phyloP scores from a whole-genome alignment of 2,113 vertebrate genomes.

The Nerophis lumbriciformis region DNA sequence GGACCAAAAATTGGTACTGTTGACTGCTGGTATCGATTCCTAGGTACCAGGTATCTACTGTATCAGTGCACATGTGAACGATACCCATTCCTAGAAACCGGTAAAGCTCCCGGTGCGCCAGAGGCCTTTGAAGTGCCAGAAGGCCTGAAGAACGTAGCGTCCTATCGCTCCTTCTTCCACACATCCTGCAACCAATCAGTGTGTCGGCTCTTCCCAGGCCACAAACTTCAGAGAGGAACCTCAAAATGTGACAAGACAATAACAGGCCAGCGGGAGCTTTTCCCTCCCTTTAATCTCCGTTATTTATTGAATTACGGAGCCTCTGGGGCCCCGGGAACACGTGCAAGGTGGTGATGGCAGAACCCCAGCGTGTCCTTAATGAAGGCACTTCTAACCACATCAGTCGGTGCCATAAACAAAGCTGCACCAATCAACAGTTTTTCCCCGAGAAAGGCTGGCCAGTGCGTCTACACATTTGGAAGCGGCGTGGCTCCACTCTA shows the following conservation, averaged over 20 bases:
- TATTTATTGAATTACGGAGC: slow-evolving; percentile 13
- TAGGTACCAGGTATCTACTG: no score
- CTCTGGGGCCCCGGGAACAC: background rate
- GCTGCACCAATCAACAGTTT: background rate
- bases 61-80: no score
- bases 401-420: background rate
- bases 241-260: slow-evolving; percentile 22
- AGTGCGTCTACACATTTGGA: slow-evolving; percentile 39
- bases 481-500: slow-evolving; percentile 49
- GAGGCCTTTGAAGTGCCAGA: no score
- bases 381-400: background rate
- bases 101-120: no score
- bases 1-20: no score
- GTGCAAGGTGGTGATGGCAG: background rate
- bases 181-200: slow-evolving; percentile 14
- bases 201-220: background rate
- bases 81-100: no score
- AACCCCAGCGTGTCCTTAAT: background rate
- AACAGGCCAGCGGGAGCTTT: slow-evolving; percentile 15
- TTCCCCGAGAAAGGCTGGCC: background rate
- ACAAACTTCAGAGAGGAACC: slow-evolving; percentile 22
- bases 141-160: no score
- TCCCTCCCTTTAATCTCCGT: slow-evolving; percentile 13
- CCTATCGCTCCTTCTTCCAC: background rate
- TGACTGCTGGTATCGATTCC: no score